Evolutionary conservation across 2,888 invertebrate genomes (phyloP).

Genomic region (Caenorhabditis doughertyi): DNA sequence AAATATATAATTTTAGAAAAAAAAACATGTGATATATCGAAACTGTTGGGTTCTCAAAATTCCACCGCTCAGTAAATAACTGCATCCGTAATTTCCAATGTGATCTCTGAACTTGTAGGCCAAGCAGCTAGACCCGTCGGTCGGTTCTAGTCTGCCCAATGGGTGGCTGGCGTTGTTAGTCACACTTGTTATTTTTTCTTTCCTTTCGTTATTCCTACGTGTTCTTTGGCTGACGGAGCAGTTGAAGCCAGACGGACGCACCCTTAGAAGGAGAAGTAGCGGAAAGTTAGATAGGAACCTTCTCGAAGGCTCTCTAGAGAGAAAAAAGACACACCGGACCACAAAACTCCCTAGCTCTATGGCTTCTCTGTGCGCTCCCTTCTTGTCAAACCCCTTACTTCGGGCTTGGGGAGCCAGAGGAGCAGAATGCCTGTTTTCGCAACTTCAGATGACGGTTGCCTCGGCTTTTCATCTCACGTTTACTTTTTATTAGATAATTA

Average conservation of each 20-base stretch:
- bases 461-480: conserved; percentile 14
- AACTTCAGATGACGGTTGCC: conserved; percentile 5
- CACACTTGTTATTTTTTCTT: conserved; percentile 55
- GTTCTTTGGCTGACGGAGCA: conserved; percentile 34
- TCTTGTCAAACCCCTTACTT: conserved; percentile 11
- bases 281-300: conserved; percentile 20
- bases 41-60: not conserved
- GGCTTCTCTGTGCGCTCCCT: conserved; percentile 27
- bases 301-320: not conserved
- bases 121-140: conserved; percentile 1
- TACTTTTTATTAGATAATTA: not conserved
- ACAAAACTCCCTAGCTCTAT: conserved; percentile 3
- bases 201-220: conserved; percentile 11
- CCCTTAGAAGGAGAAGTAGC: conserved; percentile 44
- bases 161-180: conserved; percentile 31
- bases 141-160: not conserved
- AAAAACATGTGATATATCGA: not conserved
- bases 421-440: conserved; percentile 21
- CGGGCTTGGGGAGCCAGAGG: conserved; percentile 25
- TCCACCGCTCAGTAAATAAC: not conserved
- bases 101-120: conserved; percentile 40
- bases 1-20: not conserved
- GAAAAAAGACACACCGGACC: conserved; percentile 24
- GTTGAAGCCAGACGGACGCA: conserved; percentile 14
- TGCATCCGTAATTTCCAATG: conserved; percentile 11